Conservation (phyloP, 1,140 invertebrate genomes). For the Phenacoccus solenopsis region DNA sequence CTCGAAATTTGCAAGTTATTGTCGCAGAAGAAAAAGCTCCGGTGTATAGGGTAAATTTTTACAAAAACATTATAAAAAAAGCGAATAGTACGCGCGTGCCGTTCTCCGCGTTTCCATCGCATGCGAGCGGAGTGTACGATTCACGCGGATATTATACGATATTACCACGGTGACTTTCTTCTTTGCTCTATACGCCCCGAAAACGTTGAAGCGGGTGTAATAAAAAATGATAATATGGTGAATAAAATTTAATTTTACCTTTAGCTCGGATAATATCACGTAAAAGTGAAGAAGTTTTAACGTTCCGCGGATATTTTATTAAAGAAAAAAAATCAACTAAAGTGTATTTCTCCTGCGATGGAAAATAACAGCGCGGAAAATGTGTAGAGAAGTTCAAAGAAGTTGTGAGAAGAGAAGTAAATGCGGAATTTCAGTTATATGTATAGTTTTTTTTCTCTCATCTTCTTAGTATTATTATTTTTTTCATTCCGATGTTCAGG, state of each 20-base stretch:
- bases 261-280: neutral
- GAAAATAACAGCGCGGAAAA: neutral
- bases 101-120: neutral
- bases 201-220: neutral
- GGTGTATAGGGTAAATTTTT: no score
- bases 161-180: neutral
- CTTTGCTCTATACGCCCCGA: no score
- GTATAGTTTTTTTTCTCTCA: neutral
- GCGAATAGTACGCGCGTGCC: neutral
- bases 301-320: neutral
- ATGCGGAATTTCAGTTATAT: slow-evolving; percentile 3
- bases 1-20: neutral
- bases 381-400: neutral
- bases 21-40: neutral
- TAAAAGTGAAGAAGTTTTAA: slow-evolving; percentile 1
- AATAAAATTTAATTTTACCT: neutral
- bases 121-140: neutral
- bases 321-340: neutral
- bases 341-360: neutral
- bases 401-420: neutral
- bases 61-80: neutral
- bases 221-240: neutral
- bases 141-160: neutral
- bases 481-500: neutral
- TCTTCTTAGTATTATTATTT: neutral